Conservation (phyloP, 2,797 vertebrate species). For the Thamnophis elegans region DNA sequence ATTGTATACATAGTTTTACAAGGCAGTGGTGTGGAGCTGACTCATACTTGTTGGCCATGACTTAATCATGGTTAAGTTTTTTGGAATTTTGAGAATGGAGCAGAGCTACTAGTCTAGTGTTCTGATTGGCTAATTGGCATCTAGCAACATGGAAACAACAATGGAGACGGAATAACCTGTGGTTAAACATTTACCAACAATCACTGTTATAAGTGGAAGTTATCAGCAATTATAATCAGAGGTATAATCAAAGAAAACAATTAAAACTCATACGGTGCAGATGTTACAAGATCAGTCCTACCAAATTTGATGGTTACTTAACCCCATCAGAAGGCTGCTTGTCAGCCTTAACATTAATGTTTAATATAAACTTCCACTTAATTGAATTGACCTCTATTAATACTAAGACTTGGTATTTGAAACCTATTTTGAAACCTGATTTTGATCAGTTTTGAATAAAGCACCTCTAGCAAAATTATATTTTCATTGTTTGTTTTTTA, state of each 20-base stretch:
- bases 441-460: neutral
- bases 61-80: neutral
- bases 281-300: neutral
- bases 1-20: neutral
- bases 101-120: neutral
- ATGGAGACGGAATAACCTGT: neutral
- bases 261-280: neutral
- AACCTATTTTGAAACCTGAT: neutral
- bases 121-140: neutral
- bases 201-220: neutral
- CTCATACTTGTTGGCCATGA: neutral
- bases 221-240: neutral
- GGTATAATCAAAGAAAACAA: neutral
- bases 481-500: neutral
- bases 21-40: neutral
- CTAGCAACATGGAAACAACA: neutral
- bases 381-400: neutral
- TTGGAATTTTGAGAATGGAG: neutral
- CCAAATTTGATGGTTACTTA: neutral
- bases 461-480: neutral
- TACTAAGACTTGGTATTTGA: neutral
- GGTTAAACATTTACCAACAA: neutral
- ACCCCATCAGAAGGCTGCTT: neutral
- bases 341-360: neutral
- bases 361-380: neutral